Evolutionary conservation across 2,113 vertebrate genomes (phyloP).

Genomic region (Pseudorasbora parva): DNA sequence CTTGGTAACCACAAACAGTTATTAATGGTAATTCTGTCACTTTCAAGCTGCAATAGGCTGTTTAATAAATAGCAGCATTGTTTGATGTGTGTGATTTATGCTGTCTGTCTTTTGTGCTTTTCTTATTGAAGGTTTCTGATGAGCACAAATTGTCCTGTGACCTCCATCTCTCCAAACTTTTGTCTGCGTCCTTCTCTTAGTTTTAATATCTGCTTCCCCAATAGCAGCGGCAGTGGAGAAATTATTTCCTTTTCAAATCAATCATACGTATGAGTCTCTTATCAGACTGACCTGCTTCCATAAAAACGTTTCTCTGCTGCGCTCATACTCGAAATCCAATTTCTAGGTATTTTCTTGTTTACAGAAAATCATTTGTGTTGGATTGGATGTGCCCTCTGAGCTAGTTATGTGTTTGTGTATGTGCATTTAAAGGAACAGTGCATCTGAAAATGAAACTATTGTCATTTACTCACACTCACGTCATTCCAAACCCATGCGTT

Average conservation of each 20-base stretch:
- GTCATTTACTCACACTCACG: too few species aligned
- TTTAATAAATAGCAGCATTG: too few species aligned
- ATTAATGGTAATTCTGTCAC: background rate
- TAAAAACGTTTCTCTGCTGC: constrained; percentile 33
- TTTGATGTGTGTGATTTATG: background rate
- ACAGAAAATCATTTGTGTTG: constrained; percentile 23
- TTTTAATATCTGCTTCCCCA: constrained; percentile 63
- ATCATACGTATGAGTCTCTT: constrained; percentile 67
- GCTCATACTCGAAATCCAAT: constrained; percentile 46
- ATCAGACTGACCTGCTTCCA: constrained; percentile 67
- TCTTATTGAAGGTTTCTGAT: constrained; percentile 59
- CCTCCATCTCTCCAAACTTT: constrained; percentile 34
- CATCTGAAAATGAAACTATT: too few species aligned
- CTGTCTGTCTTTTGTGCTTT: background rate
- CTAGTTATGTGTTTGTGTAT: background rate
- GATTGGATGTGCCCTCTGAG: constrained; percentile 32
- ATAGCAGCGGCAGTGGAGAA: constrained; percentile 63
- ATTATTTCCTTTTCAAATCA: constrained; percentile 72
- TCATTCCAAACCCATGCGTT: background rate
- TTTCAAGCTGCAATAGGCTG: background rate
- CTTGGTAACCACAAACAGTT: background rate
- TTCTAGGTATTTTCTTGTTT: constrained; percentile 48
- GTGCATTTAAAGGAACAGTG: background rate
- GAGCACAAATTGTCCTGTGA: constrained; percentile 53
- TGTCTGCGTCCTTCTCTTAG: constrained; percentile 47